Evolutionary conservation across 2,888 invertebrate genomes (phyloP), one percentile per base, ranked within the genome.

Genomic region (Hemistola chrysoprasaria): DNA sequence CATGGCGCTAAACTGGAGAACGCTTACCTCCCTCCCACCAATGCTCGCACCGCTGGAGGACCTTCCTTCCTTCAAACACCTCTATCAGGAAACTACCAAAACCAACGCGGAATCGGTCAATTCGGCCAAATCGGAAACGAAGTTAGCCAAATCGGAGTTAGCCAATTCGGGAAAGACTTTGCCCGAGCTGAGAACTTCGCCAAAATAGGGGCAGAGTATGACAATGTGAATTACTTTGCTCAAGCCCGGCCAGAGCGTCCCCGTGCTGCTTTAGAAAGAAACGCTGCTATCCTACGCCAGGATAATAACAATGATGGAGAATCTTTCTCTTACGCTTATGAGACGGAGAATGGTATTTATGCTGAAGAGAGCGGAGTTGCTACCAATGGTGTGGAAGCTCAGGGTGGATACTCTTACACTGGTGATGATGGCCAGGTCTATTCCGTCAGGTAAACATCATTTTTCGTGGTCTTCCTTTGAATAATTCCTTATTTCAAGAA

Each of bases 371-470:
- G 50, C 43, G 87, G 86, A 10, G 78, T 84, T 1, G 87, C 84
- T 1, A 77, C 77, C 4, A 76, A 87, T 31, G 87, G 87, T 9
- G 87, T 85, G 0, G 76, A 76, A 37, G 81, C 85, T 53, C 79
- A 84, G 47, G 87, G 88, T 22, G 78, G 80, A 1, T 87, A 64
- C 40, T 75, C 84, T 4, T 88, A 86, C 53, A 80, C 78, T 52
- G 87, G 86, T 34, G 87, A 86, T 56, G 87, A 88, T 62, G 87
- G 87, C 25, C 65, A 78, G 40, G 71, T 83, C 25, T 87, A 87
- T 59, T 79, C 74, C 36, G 56, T 87, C 29, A 83, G 78, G 86
- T 85, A 52, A 66, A 38, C 33, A 1, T 8, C n/a, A n/a, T n/a
- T n/a, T n/a, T n/a, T n/a, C n/a, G n/a, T n/a, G 9, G 8, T 5